Evolutionary conservation across 2,888 invertebrate species (phyloP), one percentile per base, ranked within the genome.

Genomic region (Nipponacmea schrenckii): DNA sequence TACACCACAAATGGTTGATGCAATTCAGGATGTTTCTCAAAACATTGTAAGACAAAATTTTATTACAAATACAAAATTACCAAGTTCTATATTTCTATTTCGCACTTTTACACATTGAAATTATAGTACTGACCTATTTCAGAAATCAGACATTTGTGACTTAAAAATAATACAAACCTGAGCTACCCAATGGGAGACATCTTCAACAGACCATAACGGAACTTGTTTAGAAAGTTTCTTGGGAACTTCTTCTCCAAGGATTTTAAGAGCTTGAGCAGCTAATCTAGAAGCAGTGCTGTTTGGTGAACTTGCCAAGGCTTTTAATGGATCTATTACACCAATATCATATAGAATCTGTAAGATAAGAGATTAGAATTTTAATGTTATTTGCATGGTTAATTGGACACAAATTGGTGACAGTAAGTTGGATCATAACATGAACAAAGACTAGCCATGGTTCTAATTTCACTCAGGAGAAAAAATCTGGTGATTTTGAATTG

Each of bases 141-240:
- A n/a, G n/a, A n/a, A n/a, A n/a, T n/a, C n/a, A n/a, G n/a, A n/a
- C n/a, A n/a, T n/a, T n/a, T n/a, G n/a, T n/a, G n/a, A 12, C 20
- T 27, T 20, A 24, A 56, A 56, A 10, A 56, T 56, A 3, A 3
- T 24, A 27, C 75, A 56, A 70, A 90, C 90, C 92, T 98, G 98
- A 87, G 96, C 96, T 0, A 98, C 96, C 98, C 98, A 99, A 90
- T 98, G 97, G 81, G 94, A 92, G 0, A 99, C 98, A 88, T 99
- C 98, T 89, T 96, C 96, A n/a, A 93, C 93, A 0, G 96, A 96
- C 99, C 99, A 99, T 14, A 98, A 91, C 0, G 98, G 98, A 62
- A 98, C 98, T 89, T 99, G 98, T 88, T 98, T 98, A 48, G 97
- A 97, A 71, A 99, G 90, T 88, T 97, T 98, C 89, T 99, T 98